These are phyloP conservation scores for Hylia prasina DNA, from an alignment of 2,113 vertebrate genomes.

Conservation along the genomic window DNA sequence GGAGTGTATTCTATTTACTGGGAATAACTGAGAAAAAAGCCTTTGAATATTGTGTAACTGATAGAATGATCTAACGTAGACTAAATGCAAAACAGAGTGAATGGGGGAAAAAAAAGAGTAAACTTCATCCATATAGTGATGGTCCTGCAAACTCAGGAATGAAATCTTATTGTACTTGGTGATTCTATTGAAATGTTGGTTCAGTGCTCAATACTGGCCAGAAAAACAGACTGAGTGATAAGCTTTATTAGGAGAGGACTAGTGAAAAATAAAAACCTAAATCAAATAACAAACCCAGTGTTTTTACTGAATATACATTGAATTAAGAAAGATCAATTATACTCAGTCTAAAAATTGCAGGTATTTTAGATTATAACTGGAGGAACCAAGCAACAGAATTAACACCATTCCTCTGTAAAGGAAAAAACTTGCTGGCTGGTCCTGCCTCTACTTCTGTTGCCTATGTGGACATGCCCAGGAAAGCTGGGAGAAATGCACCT, in stretches of 20 bases:
- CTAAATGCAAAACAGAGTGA: neutral
- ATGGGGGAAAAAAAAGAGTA: neutral
- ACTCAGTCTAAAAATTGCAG: neutral
- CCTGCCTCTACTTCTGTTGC: neutral
- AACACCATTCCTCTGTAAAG: neutral
- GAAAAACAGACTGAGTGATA: neutral
- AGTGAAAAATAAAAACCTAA: neutral
- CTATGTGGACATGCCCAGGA: neutral
- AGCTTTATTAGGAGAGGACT: neutral
- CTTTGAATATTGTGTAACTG: neutral
- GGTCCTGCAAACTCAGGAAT: neutral
- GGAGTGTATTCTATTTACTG: neutral
- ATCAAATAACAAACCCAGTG: neutral
- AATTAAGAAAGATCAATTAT: neutral
- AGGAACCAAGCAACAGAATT: neutral
- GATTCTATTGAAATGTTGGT: neutral
- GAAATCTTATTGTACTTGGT: neutral
- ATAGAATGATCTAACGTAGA: neutral
- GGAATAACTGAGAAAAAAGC: neutral
- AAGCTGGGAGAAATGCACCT: neutral
- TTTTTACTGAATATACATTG: neutral
- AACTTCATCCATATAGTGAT: neutral
- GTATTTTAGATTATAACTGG: neutral
- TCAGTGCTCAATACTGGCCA: neutral
- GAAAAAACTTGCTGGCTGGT: neutral